Percentiles rank a stretch among this genome's conserved stretches.
These are phyloP conservation scores for Chironomus tepperi DNA, from an alignment of 1,140 invertebrate species.

Conservation along the genomic window DNA sequence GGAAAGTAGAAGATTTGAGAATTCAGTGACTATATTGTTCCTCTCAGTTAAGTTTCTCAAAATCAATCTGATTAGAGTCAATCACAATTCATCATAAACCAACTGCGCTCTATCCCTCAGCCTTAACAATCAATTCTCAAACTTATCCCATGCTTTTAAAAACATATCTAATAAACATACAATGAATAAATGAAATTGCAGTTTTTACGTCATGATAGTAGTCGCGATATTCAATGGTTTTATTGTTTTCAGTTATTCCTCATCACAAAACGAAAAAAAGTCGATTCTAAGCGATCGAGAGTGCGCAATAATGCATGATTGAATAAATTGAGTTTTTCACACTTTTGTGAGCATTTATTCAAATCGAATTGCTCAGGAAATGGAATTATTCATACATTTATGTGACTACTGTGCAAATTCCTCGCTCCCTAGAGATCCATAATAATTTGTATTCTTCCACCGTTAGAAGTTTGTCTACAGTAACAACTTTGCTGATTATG, in stretches of 20 bases:
- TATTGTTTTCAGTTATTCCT: not conserved
- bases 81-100: no score
- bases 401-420: not conserved
- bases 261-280: not conserved
- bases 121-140: no score
- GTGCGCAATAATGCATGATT: not conserved
- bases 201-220: not conserved
- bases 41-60: no score
- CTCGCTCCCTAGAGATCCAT: slow-evolving; percentile 4
- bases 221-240: not conserved
- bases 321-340: slow-evolving; percentile 22
- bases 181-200: not conserved
- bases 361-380: slow-evolving; percentile 21
- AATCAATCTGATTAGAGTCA: no score
- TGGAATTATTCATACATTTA: slow-evolving; percentile 16
- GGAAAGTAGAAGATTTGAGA: no score
- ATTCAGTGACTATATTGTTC: no score
- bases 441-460: not conserved
- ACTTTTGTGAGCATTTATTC: slow-evolving; percentile 20
- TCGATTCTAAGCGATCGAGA: not conserved
- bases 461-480: not conserved
- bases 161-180: slow-evolving; percentile 12
- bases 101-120: no score
- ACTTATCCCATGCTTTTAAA: not conserved
- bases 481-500: not conserved